A percentile compares a stretch with the other conserved stretches of the same genome.
Evolutionary conservation across 2,888 invertebrate species (phyloP).

Genomic region (Gymnosoma rotundatum): DNA sequence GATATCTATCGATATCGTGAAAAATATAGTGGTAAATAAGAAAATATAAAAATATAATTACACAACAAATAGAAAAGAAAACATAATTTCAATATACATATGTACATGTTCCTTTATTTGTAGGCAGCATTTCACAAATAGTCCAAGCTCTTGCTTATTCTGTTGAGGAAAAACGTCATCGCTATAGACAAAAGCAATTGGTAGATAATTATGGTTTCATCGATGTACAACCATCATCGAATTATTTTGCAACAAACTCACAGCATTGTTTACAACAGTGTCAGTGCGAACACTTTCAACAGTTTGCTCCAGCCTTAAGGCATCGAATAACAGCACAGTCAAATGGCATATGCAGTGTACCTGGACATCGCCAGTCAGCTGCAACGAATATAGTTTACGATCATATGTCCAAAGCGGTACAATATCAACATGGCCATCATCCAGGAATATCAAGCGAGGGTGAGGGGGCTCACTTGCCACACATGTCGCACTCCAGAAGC

Average conservation of each 20-base stretch:
- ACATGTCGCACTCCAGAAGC: constrained; percentile 81
- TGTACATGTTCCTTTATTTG: background rate
- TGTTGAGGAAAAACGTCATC: constrained; percentile 77
- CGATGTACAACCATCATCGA: constrained; percentile 57
- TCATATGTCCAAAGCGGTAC: constrained; percentile 68
- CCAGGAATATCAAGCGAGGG: constrained; percentile 52
- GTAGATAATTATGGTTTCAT: constrained; percentile 58
- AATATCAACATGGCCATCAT: constrained; percentile 67
- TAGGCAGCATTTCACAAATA: constrained; percentile 77
- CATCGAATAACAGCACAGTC: constrained; percentile 17
- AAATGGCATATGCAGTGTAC: constrained; percentile 45
- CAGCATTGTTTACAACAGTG: constrained; percentile 46
- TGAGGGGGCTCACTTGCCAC: constrained; percentile 66
- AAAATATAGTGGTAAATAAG: constrained; percentile 75
- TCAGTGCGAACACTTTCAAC: constrained; percentile 42
- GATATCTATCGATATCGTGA: constrained; percentile 84
- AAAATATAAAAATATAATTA: background rate
- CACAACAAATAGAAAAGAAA: background rate
- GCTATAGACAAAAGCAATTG: constrained; percentile 68
- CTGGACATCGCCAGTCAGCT: constrained; percentile 26
- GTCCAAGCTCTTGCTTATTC: constrained; percentile 78
- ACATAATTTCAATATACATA: background rate
- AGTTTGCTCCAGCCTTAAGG: constrained; percentile 15
- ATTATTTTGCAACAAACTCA: constrained; percentile 20
- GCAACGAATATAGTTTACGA: constrained; percentile 73